A percentile compares a stretch with the other conserved stretches of the same genome.
Evolutionary conservation across 1,140 invertebrate genomes (phyloP).

Genomic region (Mycetomoellerius zeteki): DNA sequence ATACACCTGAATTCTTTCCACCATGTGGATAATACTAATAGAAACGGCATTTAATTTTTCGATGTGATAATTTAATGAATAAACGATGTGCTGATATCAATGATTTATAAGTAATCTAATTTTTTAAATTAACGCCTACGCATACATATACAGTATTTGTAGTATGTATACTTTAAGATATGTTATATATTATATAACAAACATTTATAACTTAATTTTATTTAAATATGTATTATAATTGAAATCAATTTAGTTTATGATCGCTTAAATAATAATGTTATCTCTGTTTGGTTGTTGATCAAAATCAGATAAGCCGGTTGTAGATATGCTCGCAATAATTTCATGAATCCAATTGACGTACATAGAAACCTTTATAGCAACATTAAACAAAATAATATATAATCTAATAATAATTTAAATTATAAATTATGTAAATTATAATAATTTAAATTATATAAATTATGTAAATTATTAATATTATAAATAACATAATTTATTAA

Average conservation of each 20-base stretch:
- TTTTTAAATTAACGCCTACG: neutral
- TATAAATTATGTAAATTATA: neutral
- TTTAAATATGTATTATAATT: neutral
- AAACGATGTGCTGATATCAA: neutral
- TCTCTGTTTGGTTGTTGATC: slow-evolving; percentile 69
- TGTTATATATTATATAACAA: neutral
- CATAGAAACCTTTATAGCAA: slow-evolving; percentile 70
- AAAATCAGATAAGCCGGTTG: slow-evolving; percentile 63
- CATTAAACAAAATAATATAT: slow-evolving; percentile 18
- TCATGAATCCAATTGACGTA: slow-evolving; percentile 75
- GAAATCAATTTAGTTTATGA: neutral
- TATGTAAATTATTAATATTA: neutral
- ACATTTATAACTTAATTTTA: neutral
- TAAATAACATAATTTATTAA: slow-evolving; percentile 18
- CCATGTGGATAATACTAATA: neutral
- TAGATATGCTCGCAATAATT: slow-evolving; percentile 65
- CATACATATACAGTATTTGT: neutral
- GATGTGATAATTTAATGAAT: neutral
- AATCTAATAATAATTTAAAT: neutral
- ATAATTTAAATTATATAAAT: neutral
- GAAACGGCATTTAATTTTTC: slow-evolving; percentile 21
- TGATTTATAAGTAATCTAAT: neutral
- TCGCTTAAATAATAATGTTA: slow-evolving; percentile 55
- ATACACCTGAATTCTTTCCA: too few species aligned
- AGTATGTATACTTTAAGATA: neutral